phyloP scores from a whole-genome alignment of 2,113 vertebrate species.

The Cepphus grylle region DNA sequence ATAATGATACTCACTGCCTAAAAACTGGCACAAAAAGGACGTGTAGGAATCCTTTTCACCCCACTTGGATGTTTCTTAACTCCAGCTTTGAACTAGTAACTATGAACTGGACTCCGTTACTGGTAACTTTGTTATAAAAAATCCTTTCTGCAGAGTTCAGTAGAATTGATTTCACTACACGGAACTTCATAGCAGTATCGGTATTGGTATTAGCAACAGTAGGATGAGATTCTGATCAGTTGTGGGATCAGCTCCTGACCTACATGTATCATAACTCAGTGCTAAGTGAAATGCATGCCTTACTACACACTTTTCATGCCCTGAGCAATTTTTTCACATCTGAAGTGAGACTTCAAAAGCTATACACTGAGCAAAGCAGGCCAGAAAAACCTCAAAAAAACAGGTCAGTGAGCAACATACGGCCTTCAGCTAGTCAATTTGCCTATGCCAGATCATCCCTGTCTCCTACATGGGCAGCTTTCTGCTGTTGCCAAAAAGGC shows the following conservation, averaged over 20 bases:
- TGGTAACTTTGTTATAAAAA: not conserved
- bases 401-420: not conserved
- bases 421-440: not conserved
- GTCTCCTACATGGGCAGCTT: not conserved
- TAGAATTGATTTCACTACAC: not conserved
- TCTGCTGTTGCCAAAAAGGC: constrained; percentile 14
- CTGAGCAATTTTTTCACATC: not conserved
- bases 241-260: not conserved
- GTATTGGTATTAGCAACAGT: not conserved
- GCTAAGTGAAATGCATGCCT: not conserved
- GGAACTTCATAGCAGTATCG: not conserved
- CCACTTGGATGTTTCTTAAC: not conserved
- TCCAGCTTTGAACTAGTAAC: not conserved
- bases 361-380: not conserved
- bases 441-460: constrained; percentile 9
- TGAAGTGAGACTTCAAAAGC: not conserved
- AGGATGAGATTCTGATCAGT: not conserved
- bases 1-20: not conserved
- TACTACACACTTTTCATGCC: not conserved
- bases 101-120: not conserved
- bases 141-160: not conserved
- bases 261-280: not conserved
- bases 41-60: not conserved
- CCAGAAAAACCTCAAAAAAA: not conserved
- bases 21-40: not conserved